Percentiles rank a stretch among this genome's conserved stretches.
Conservation (phyloP, 2,888 invertebrate species). For the Polyploca ridens region DNA sequence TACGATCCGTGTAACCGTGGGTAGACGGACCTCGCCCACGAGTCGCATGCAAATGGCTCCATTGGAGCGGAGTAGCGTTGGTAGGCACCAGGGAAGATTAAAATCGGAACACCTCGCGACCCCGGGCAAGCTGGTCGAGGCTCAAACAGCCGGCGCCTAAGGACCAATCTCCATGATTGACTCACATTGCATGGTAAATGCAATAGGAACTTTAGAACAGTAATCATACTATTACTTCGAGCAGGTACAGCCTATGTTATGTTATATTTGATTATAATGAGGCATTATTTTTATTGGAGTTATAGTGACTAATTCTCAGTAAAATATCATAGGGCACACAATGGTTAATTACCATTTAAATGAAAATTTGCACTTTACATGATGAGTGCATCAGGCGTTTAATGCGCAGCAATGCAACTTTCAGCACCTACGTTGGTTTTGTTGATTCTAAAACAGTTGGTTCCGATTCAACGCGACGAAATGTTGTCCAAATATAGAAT, state of each 20-base stretch:
- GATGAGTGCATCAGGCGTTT: neutral
- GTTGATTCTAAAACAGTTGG: slow-evolving; percentile 1
- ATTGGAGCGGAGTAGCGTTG: slow-evolving; percentile 68
- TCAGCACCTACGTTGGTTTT: neutral
- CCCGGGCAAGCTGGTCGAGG: slow-evolving; percentile 31
- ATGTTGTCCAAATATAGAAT: slow-evolving; percentile 58
- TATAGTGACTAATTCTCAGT: neutral
- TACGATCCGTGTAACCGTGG: slow-evolving; percentile 80
- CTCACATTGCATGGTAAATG: too few relatives aligned
- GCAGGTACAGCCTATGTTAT: too few relatives aligned
- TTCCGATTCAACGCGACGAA: slow-evolving; percentile 30
- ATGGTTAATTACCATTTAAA: neutral
- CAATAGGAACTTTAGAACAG: too few relatives aligned
- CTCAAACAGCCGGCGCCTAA: neutral
- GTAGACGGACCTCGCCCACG: slow-evolving; percentile 77
- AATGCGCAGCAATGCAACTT: neutral
- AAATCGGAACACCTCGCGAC: slow-evolving; percentile 66
- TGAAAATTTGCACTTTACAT: neutral
- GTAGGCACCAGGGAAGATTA: slow-evolving; percentile 63
- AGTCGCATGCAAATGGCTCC: slow-evolving; percentile 80
- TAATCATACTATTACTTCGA: too few relatives aligned
- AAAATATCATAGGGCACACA: too few relatives aligned
- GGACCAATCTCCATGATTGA: neutral
- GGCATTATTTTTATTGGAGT: neutral
- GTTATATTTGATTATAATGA: too few relatives aligned